phyloP scores from a whole-genome alignment of 1,140 invertebrate species.

The Pygmarrhopalites habei region DNA sequence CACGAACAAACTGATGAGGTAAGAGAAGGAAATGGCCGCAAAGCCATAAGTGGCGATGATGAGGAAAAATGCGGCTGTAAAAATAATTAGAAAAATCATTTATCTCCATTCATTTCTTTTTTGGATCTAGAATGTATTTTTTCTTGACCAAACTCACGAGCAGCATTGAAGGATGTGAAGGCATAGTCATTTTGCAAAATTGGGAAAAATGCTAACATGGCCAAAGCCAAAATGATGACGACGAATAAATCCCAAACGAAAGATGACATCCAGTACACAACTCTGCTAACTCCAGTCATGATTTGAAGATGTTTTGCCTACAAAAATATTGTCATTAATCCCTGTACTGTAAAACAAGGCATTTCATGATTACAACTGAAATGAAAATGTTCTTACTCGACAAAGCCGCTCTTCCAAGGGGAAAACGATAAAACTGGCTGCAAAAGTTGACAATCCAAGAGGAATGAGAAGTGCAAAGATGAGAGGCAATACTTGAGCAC shows the following conservation, averaged over 20 bases:
- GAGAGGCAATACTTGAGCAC: constrained; percentile 13
- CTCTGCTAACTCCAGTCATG: constrained; percentile 65
- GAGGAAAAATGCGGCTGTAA: constrained; percentile 17
- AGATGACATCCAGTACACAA: constrained; percentile 62
- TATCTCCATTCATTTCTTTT: too few species aligned
- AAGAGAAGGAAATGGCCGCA: constrained; percentile 29
- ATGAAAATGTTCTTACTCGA: too few species aligned
- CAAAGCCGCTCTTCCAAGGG: constrained; percentile 53
- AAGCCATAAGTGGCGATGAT: constrained; percentile 32
- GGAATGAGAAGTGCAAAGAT: constrained; percentile 40
- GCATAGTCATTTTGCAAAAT: constrained; percentile 21
- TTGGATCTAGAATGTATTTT: too few species aligned
- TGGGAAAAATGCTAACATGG: constrained; percentile 30
- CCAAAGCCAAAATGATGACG: constrained; percentile 52
- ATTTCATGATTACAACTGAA: too few species aligned
- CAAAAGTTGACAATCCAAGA: constrained; percentile 53
- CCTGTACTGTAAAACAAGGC: too few species aligned
- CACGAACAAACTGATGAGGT: constrained; percentile 27
- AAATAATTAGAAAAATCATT: neutral
- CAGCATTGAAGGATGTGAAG: constrained; percentile 17
- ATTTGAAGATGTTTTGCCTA: constrained; percentile 61
- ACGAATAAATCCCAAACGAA: constrained; percentile 65
- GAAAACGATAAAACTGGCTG: constrained; percentile 66
- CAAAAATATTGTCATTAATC: too few species aligned
- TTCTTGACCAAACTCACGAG: constrained; percentile 42